Base-by-base conservation (phyloP, 2,888 invertebrate species). In the Arge pagana region DNA sequence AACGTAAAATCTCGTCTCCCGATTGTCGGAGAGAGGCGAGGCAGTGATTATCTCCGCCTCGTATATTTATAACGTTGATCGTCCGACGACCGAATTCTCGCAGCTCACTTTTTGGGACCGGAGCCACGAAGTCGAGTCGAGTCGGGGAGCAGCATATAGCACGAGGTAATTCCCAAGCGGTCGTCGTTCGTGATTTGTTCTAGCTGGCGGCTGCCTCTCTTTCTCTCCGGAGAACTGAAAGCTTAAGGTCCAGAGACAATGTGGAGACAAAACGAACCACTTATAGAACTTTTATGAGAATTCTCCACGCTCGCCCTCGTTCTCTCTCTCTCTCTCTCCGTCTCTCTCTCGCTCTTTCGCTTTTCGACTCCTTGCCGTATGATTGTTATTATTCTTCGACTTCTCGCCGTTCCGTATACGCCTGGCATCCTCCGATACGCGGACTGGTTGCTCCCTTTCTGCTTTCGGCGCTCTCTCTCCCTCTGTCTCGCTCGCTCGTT, bases 221-320 rank as follows among this genome's bases (percentile, higher is more conserved):
- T n/a, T n/a, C n/a, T n/a, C n/a, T n/a, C n/a, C n/a, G n/a, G 45
- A 33, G 33, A 35, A 31, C 31, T 45, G 45, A 45, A 45, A 45
- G 45, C 33, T 35, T 13, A n/a, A 16, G 13, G 31, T 24, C 30
- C 45, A 45, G 50, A 68, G 66, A 69, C 65, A 67, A 57, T 62
- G 58, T 58, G 67, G 66, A 68, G 66, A 68, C 70, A 68, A 69
- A 67, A 67, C 63, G 67, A 58, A 64, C 65, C 66, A 68, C 65
- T 69, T 70, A 63, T 58, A 63, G 61, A 65, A 63, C 65, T 63
- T 66, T 70, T 64, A 69, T 61, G 65, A 60, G 56, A 64, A 69
- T 72, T 72, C 71, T 69, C 65, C 70, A 72, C 71, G 72, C 68
- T 71, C 64, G 66, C 64, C 60, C 48, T 30, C 48, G 18, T 26